These are phyloP conservation scores for Calameuta filiformis DNA, from an alignment of 2,888 invertebrate genomes.

Conservation along the genomic window DNA sequence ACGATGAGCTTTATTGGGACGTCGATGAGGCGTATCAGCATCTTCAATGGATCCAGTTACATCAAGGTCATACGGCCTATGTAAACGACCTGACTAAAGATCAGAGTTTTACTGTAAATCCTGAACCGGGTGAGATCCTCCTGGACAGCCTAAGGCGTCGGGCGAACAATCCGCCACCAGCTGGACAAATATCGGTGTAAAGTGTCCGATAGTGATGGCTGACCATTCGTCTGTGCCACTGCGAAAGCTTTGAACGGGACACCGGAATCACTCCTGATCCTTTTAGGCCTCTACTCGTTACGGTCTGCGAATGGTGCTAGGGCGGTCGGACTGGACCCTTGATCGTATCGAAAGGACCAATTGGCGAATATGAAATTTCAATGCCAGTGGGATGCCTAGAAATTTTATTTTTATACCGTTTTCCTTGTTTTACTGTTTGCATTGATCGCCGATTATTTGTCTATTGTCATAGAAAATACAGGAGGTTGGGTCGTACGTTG, in stretches of 20 bases:
- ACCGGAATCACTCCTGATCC: not conserved
- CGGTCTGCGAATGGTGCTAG: not conserved
- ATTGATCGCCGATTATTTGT: not conserved
- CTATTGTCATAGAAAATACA: not conserved
- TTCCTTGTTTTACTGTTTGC: not conserved
- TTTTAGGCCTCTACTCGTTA: not conserved
- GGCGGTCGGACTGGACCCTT: not conserved
- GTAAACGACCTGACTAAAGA: not conserved
- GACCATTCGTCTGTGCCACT: slow-evolving; percentile 28
- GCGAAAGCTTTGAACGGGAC: not conserved
- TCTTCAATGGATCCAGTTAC: not conserved
- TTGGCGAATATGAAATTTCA: not conserved
- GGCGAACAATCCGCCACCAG: slow-evolving; percentile 1
- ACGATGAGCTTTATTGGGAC: not conserved
- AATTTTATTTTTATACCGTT: not conserved
- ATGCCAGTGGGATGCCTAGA: not conserved
- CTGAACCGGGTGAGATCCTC: not conserved
- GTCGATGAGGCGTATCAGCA: not conserved
- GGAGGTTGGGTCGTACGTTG: not conserved
- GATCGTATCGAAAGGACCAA: not conserved
- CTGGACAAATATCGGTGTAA: slow-evolving; percentile 2
- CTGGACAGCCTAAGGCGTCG: not conserved
- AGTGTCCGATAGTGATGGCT: slow-evolving; percentile 6
- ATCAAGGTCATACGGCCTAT: not conserved
- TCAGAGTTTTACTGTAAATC: not conserved